Evolutionary conservation across 2,113 vertebrate species (phyloP).

Genomic region (Oryctolagus cuniculus): mOryCun1.1 NC_091449.1:44805501-44806000

Average conservation of each 20-base stretch:
- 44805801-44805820: not conserved
- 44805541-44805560: not conserved
- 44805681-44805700: not conserved
- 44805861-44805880: not conserved
- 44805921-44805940: not conserved
- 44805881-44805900: not conserved
- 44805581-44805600: not conserved
- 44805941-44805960: rapidly evolving
- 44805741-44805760: not conserved
- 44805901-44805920: not conserved
- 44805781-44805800: not conserved
- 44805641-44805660: not conserved
- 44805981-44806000: conserved; percentile 56
- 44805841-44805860: not conserved
- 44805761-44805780: not conserved
- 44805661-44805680: not conserved
- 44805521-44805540: conserved; percentile 6
- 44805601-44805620: not conserved
- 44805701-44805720: not conserved
- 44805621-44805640: not conserved
- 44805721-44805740: not conserved
- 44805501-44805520: not conserved
- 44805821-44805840: not conserved
- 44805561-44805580: not conserved
- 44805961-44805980: not conserved